Evolutionary conservation across 92 coral and sea anemone species (phyloP), one percentile per base, ranked within the genome.

Genomic region (Porites divaricata): DNA sequence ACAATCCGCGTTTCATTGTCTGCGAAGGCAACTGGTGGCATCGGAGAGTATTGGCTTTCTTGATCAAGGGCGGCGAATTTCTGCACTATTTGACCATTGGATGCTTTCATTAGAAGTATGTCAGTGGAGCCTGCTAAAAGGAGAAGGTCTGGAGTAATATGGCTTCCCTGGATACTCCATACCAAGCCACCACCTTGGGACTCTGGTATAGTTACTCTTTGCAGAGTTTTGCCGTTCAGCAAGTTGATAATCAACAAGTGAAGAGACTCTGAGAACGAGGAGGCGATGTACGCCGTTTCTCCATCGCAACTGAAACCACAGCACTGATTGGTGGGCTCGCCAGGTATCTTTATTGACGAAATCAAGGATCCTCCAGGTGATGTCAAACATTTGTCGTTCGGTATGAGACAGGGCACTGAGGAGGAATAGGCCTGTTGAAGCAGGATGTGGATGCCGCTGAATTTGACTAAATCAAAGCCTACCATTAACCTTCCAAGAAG

Each of bases 281-380:
- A 75, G 24, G 87, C 93, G 22, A 93, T 77, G 62, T 81, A 89
- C 23, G 93, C 84, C 23, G 97, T 95, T 76, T 87, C 59, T 65
- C 90, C 92, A 77, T 96, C 98, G 63, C 92, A 93, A 45, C 95
- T 93, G 79, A 96, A 86, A 49, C 96, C 95, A 79, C 92, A 81
- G 41, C 90, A 90, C 52, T 94, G 93, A 22, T 78, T 62, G 19
- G 70, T 64, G 41, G 84, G 90, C 75, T 93, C 92, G 52, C 86
- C 88, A 6, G 92, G 87, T 56, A 93, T 71, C 50, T 91, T 92
- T 24, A 94, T 80, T 10, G 95, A 93, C 19, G 97, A 91, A 14
- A 96, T 88, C 53, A 94, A 72, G 15, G 98, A 85, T 68, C 98
- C 98, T 2, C 98, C 98, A 2, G 98, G 95, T 2, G 98, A 89